These are phyloP conservation scores for Pseudorhombus dupliciocellatus DNA, from an alignment of 2,113 vertebrate genomes.

Conservation along the genomic window DNA sequence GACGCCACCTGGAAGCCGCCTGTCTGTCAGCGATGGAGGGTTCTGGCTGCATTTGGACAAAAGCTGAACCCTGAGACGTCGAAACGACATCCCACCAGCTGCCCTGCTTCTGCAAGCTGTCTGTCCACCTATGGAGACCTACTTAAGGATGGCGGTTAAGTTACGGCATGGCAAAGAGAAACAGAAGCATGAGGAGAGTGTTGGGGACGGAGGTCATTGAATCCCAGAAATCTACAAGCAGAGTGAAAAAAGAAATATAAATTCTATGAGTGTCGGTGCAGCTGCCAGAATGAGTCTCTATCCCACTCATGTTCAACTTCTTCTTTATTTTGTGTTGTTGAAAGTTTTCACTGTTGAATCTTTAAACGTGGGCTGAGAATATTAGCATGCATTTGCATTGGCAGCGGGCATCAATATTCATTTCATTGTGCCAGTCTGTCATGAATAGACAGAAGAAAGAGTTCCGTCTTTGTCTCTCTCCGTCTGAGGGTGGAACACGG, in stretches of 20 bases:
- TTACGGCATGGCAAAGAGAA: neutral
- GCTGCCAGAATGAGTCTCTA: too few relatives aligned
- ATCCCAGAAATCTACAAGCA: too few relatives aligned
- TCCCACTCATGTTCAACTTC: too few relatives aligned
- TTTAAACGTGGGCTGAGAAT: conserved; percentile 18
- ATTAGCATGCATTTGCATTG: conserved; percentile 23
- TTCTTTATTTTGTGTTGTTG: too few relatives aligned
- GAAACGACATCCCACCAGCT: conserved; percentile 1
- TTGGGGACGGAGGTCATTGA: too few relatives aligned
- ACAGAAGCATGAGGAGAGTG: too few relatives aligned
- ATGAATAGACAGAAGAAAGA: too few relatives aligned
- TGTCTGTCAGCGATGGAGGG: conserved; percentile 11
- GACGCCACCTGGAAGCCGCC: neutral
- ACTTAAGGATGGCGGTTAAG: neutral
- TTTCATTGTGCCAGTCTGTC: conserved; percentile 8
- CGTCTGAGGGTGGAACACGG: neutral
- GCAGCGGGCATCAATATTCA: conserved; percentile 56
- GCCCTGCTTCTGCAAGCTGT: neutral
- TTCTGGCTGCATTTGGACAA: conserved; percentile 7
- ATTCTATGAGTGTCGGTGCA: too few relatives aligned
- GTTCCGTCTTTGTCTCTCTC: neutral
- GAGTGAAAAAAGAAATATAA: too few relatives aligned
- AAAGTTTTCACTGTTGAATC: conserved; percentile 29
- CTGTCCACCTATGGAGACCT: neutral
- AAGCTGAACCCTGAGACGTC: conserved; percentile 3